Conservation (phyloP, 1,140 invertebrate genomes). For the Elymnias hypermnestra region DNA sequence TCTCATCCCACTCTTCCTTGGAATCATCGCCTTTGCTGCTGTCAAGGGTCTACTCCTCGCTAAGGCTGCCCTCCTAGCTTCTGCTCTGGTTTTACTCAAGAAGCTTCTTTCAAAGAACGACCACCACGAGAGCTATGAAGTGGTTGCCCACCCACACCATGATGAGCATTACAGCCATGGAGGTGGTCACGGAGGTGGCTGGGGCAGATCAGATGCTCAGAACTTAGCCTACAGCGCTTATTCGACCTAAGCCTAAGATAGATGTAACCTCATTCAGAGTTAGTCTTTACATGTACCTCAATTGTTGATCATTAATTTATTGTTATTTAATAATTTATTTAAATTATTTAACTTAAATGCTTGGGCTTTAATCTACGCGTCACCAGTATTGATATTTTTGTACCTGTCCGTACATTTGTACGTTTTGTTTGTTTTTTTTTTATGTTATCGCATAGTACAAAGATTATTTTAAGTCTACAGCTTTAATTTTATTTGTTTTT, state of each 20-base stretch:
- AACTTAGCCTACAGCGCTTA: slow-evolving; percentile 65
- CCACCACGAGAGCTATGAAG: slow-evolving; percentile 83
- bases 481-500: slow-evolving; percentile 47
- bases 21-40: slow-evolving; percentile 85
- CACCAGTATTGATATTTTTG: slow-evolving; percentile 33
- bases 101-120: slow-evolving; percentile 85
- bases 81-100: slow-evolving; percentile 84
- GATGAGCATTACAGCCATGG: slow-evolving; percentile 76
- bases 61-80: slow-evolving; percentile 86
- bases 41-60: slow-evolving; percentile 89
- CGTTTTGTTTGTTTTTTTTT: neutral
- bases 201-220: slow-evolving; percentile 65
- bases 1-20: slow-evolving; percentile 86
- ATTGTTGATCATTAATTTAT: slow-evolving; percentile 56
- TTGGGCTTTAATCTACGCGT: slow-evolving; percentile 31
- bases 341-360: slow-evolving; percentile 46
- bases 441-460: slow-evolving; percentile 47
- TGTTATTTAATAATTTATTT: slow-evolving; percentile 68
- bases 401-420: slow-evolving; percentile 39
- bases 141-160: slow-evolving; percentile 81
- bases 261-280: slow-evolving; percentile 11
- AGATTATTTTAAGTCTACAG: slow-evolving; percentile 47
- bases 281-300: slow-evolving; percentile 64
- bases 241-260: slow-evolving; percentile 61
- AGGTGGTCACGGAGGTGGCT: slow-evolving; percentile 52